Evolutionary conservation across 1,140 invertebrate genomes (phyloP), one percentile per base, ranked within the genome.

Genomic region (Oncopeltus fasciatus): DNA sequence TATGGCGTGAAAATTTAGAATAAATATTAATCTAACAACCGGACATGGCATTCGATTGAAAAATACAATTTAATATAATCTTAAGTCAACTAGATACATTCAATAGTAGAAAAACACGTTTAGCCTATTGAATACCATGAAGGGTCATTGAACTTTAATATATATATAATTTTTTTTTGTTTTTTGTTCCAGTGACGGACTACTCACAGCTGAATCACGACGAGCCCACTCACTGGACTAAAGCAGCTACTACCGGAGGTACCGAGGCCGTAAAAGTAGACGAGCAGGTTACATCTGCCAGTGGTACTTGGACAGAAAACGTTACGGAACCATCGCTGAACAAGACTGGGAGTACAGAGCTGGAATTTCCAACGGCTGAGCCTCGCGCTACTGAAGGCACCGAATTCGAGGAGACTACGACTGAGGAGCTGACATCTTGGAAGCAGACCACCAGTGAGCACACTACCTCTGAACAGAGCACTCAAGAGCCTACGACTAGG

Each of bases 161-260:
- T n/a, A n/a, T n/a, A n/a, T n/a, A n/a, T 14, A 5, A 57, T 57
- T 46, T 46, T 43, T 38, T 38, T 38, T 38, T 33, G 20, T 59
- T 16, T 28, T 58, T 31, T 57, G 26, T 66, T 64, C 21, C 59
- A 63, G 67, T 68, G 59, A 63, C 63, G n/a, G 63, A 64, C 27
- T 68, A 68, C 60, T 66, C 67, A 3, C 67, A 68, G 38, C 46
- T 66, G 26, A 68, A 68, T 31, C 67, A 68, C 38, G 67, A 68
- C 18, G 67, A 68, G 47, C 67, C 67, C 8, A 68, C 67, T 8
- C 65, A 68, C 28, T 62, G 65, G 60, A 65, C 64, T 2, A 68
- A 68, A 43, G 56, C 64, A 21, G 61, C 64, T 1, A 60, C 64
- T 1, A 65, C 64, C 14, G 49, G 49, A 24, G 49, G 49, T 4